A percentile compares a stretch with the other conserved stretches of the same genome.
phyloP scores from a whole-genome alignment of 2,113 vertebrate genomes.

The Ammodytes marinus region DNA sequence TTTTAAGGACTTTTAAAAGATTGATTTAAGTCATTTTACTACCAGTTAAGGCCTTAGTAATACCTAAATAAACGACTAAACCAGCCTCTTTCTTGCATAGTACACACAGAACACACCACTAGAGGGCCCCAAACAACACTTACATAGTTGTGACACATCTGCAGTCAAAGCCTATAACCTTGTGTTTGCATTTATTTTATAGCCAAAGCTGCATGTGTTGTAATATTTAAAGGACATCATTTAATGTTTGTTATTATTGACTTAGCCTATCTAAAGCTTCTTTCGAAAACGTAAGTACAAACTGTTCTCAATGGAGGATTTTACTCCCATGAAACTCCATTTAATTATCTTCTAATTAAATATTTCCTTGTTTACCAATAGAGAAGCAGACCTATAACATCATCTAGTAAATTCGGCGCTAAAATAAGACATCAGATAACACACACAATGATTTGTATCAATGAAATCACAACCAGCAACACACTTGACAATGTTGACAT shows the following conservation, averaged over 20 bases:
- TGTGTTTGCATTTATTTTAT: no score
- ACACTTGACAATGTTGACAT: neutral
- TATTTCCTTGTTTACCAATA: neutral
- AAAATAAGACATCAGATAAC: neutral
- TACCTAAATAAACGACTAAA: neutral
- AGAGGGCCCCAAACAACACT: neutral
- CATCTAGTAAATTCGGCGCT: neutral
- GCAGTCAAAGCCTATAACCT: no score
- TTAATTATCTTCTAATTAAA: neutral
- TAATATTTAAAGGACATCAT: no score
- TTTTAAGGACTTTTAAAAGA: no score
- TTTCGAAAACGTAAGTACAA: neutral
- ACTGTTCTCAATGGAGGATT: no score
- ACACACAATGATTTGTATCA: neutral
- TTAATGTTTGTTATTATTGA: no score
- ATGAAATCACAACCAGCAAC: neutral
- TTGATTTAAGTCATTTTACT: no score
- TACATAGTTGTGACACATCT: neutral
- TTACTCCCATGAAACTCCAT: neutral
- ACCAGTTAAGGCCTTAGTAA: neutral
- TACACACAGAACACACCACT: neutral
- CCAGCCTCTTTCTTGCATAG: neutral
- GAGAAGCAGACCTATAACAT: neutral
- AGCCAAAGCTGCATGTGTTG: no score
- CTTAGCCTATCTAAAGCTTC: no score